Evolutionary conservation across 30 jellyfish, hydroid and myxozoan genomes (phyloP), one percentile per base, ranked within the genome.

Genomic region (Hydractinia echinata): DNA sequence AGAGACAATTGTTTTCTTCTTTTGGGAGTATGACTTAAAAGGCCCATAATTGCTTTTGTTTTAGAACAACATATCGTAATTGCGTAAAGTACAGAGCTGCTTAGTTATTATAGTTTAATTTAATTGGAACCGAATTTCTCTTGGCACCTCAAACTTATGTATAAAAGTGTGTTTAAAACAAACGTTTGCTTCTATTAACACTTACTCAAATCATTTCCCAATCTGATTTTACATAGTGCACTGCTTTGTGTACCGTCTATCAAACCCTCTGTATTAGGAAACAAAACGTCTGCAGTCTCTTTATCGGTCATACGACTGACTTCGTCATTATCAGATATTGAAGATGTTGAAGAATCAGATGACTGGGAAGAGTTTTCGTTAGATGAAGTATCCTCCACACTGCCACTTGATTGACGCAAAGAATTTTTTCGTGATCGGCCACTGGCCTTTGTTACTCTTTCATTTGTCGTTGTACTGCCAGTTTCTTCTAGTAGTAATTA

Each of bases 311-410:
- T n/a, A 10, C 54, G 51, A 11, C 54, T 74, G n/a, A 58, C 83
- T 51, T 74, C 83, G 11, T 74, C 54, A 49, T 74, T 67, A 74
- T 67, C 61, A 16, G 61, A 55, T 30, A 67, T 48, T 49, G 62
- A 49, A 49, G 83, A 48, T 7, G 69, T 30, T 19, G 62, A 66
- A 8, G 83, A 74, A 74, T 74, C 83, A 21, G 83, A 10, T 30
- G 51, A 66, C 2, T 30, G 44, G 44, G 44, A 30, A 30, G 44
- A 30, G 13, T 54, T 49, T 74, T 74, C 69, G 15, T 74, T 55
- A 21, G 83, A 74, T 49, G 83, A 49, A 19, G 83, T 18, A 48
- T 74, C 83, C n/a, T 74, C 83, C 16, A 74, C 83, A 50, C 83
- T 74, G 20, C 66, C 83, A 49, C 83, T 74, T 21, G 62, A 64